A percentile compares a stretch with the other conserved stretches of the same genome.
Evolutionary conservation across 2,113 vertebrate genomes (phyloP).

Genomic region (Talpa occidentalis): DNA sequence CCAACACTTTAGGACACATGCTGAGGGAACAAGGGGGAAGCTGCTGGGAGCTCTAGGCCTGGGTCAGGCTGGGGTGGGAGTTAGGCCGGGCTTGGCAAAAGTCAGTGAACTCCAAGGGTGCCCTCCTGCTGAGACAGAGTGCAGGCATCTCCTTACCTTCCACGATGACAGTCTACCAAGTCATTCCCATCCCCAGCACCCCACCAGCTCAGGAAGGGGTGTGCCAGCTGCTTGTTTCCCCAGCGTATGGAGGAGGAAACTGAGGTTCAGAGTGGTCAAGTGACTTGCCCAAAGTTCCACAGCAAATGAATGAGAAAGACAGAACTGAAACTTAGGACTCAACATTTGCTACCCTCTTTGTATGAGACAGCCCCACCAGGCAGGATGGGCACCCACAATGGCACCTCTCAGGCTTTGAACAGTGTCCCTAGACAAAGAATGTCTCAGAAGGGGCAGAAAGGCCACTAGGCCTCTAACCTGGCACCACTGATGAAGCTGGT

Average conservation of each 20-base stretch:
- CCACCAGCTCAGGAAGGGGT: background rate
- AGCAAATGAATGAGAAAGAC: slow-evolving; percentile 30
- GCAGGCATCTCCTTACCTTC: accelerated
- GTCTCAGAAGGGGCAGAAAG: background rate
- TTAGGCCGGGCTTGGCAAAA: background rate
- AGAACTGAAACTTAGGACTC: slow-evolving; percentile 46
- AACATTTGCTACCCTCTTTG: background rate
- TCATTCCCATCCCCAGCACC: background rate
- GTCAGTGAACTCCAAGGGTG: background rate
- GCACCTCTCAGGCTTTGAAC: background rate
- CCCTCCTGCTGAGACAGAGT: background rate
- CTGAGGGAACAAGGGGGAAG: background rate
- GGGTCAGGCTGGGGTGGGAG: background rate
- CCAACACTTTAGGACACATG: background rate
- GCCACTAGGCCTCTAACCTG: background rate
- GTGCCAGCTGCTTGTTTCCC: background rate
- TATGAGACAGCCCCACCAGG: background rate
- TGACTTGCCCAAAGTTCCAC: slow-evolving; percentile 47
- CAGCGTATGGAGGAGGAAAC: slow-evolving; percentile 32
- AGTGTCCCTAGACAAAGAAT: background rate
- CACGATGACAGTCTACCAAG: background rate
- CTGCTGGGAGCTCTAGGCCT: background rate
- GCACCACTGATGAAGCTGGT: accelerated
- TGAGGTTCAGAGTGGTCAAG: slow-evolving; percentile 12
- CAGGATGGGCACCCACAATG: background rate